Conservation (phyloP, 2,797 vertebrate genomes). For the Melanotaenia trifasciata region DNA sequence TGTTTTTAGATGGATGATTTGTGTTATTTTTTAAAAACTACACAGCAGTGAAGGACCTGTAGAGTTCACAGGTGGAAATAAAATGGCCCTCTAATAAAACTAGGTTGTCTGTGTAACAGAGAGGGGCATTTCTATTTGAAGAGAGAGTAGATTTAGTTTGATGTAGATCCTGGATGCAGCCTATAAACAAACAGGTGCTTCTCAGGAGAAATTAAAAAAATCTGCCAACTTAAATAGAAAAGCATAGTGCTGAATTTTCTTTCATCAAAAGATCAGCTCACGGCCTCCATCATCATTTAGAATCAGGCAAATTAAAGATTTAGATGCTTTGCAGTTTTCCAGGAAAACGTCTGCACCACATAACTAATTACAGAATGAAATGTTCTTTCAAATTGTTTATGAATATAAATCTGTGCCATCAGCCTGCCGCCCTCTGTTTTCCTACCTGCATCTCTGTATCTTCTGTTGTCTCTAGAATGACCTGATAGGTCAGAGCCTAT, state of each 20-base stretch:
- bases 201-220: too few relatives aligned
- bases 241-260: too few relatives aligned
- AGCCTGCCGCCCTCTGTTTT: background rate
- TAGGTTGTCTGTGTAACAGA: background rate
- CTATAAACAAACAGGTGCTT: background rate
- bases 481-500: slow-evolving; percentile 98
- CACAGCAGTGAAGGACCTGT: too few relatives aligned
- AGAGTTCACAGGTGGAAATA: too few relatives aligned
- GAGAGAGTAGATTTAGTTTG: background rate
- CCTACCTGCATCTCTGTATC: background rate
- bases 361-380: background rate
- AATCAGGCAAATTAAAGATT: background rate
- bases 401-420: background rate
- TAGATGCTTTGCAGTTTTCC: background rate
- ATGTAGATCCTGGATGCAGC: background rate
- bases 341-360: background rate
- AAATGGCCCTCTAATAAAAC: background rate
- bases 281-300: too few relatives aligned
- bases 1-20: background rate
- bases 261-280: too few relatives aligned
- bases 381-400: background rate
- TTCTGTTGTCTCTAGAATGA: slow-evolving; percentile 86
- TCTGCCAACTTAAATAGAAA: too few relatives aligned
- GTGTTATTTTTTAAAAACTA: background rate
- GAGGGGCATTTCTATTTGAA: background rate